Conservation (phyloP, 2,888 invertebrate genomes). For the Morpho achilles region DNA sequence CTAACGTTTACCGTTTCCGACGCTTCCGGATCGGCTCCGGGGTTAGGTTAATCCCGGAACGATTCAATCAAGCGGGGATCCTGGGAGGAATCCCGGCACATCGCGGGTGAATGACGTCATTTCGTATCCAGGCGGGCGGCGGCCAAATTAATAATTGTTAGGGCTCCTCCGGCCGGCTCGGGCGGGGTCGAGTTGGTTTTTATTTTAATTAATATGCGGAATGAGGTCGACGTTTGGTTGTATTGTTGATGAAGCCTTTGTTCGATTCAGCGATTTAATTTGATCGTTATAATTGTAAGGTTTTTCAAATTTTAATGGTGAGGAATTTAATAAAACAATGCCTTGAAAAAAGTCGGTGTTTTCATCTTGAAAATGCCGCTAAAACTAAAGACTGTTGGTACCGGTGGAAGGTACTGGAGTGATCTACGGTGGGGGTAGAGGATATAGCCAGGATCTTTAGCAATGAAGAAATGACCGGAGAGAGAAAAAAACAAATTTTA, state of each 20-base stretch:
- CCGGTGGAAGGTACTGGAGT: too few relatives aligned
- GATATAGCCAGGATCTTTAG: too few relatives aligned
- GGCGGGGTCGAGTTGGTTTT: constrained; percentile 7
- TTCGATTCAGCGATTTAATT: background rate
- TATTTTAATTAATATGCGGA: constrained; percentile 5
- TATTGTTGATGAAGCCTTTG: constrained; percentile 13
- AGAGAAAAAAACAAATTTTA: too few relatives aligned
- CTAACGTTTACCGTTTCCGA: constrained; percentile 5
- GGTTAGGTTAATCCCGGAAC: constrained; percentile 31
- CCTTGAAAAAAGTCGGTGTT: too few relatives aligned
- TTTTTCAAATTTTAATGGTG: too few relatives aligned
- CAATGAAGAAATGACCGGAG: too few relatives aligned
- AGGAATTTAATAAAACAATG: too few relatives aligned
- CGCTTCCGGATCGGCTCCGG: constrained; percentile 16
- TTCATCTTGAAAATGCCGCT: too few relatives aligned
- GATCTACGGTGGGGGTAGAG: too few relatives aligned
- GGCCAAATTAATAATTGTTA: constrained; percentile 27
- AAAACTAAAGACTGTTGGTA: too few relatives aligned
- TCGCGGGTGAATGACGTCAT: constrained; percentile 34
- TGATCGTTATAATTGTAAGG: too few relatives aligned
- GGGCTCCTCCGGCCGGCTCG: constrained; percentile 11
- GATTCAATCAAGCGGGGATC: constrained; percentile 40
- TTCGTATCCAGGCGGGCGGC: constrained; percentile 28
- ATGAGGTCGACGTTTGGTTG: constrained; percentile 1
- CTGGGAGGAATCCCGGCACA: constrained; percentile 18